These are phyloP conservation scores for Drosophila miranda DNA, from an alignment of 1,140 invertebrate species.

Conservation along the genomic window DNA sequence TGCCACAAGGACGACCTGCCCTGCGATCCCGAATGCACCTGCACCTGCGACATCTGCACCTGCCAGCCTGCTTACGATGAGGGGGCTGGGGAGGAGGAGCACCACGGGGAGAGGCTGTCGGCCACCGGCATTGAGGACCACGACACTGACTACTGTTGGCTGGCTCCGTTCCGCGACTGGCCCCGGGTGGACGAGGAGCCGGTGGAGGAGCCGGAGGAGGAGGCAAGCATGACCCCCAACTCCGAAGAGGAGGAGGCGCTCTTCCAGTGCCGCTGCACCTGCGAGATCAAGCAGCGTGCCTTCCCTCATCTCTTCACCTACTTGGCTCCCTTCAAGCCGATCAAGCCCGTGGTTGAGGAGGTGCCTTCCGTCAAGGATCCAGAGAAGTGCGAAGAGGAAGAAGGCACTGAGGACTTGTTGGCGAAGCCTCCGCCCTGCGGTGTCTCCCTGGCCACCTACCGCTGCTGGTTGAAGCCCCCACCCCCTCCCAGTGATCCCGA, in stretches of 20 bases:
- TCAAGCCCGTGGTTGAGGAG: not conserved
- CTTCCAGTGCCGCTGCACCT: constrained; percentile 32
- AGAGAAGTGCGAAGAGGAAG: not conserved
- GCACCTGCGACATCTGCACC: constrained; percentile 55
- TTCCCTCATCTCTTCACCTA: constrained; percentile 56
- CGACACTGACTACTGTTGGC: constrained; percentile 62
- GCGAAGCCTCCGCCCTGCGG: constrained; percentile 35
- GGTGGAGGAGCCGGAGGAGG: not conserved
- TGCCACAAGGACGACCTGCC: constrained; percentile 17
- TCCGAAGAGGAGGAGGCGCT: constrained; percentile 1
- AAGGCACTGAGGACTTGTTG: constrained; percentile 10
- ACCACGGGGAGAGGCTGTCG: constrained; percentile 34
- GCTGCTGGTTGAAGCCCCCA: constrained; percentile 42
- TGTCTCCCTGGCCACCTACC: constrained; percentile 38
- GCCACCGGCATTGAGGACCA: constrained; percentile 50
- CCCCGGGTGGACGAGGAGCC: not conserved
- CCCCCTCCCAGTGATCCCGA: not conserved
- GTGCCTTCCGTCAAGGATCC: not conserved
- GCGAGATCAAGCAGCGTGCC: constrained; percentile 31
- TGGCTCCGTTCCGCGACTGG: constrained; percentile 50
- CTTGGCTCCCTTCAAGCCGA: constrained; percentile 35
- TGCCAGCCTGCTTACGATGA: constrained; percentile 29
- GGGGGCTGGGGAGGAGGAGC: constrained; percentile 40
- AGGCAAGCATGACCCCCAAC: not conserved
- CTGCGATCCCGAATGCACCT: constrained; percentile 58